Conservation (phyloP, 2,797 vertebrate genomes). For the Emys orbicularis region DNA sequence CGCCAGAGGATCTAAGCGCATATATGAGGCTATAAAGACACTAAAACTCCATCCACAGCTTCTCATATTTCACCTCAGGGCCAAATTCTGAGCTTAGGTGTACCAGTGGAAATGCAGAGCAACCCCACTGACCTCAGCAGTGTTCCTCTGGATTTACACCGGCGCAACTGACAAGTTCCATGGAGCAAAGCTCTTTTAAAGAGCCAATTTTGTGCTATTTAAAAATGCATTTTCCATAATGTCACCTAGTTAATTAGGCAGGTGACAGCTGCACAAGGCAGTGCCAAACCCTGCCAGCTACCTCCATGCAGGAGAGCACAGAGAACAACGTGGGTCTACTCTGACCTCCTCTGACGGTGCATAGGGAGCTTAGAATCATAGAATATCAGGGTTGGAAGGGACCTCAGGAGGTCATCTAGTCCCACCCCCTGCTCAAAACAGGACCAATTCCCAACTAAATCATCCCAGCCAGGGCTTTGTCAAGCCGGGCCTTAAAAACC, state of each 20-base stretch:
- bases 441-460: no score
- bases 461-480: no score
- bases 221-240: background rate
- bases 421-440: no score
- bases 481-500: no score
- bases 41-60: background rate
- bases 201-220: background rate
- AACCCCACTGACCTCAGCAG: background rate
- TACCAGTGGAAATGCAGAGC: background rate
- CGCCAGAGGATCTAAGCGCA: background rate
- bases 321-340: background rate
- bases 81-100: background rate
- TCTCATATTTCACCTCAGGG: background rate
- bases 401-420: no score
- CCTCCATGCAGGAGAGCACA: background rate
- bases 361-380: background rate
- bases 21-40: background rate
- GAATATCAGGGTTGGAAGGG: no score
- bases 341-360: background rate
- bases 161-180: background rate
- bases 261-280: background rate
- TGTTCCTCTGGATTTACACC: background rate
- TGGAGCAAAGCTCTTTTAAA: background rate
- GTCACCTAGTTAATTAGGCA: background rate
- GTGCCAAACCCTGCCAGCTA: background rate